A percentile compares a stretch with the other conserved stretches of the same genome.
These are phyloP conservation scores for Thysanoteuthis rhombus DNA, from an alignment of 2,888 invertebrate species.

Conservation along the genomic window DNA sequence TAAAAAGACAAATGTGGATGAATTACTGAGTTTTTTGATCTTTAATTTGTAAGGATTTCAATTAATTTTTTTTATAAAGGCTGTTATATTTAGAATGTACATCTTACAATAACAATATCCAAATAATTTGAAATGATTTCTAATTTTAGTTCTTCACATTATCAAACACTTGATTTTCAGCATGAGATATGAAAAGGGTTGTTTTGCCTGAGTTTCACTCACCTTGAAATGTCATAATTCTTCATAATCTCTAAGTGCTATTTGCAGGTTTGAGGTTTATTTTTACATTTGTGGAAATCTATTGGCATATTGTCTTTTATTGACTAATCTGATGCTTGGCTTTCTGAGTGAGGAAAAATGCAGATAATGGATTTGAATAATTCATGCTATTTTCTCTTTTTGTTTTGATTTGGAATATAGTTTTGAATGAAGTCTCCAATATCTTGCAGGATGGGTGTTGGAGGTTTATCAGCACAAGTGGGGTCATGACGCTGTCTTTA, in stretches of 20 bases:
- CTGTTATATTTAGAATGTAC: neutral
- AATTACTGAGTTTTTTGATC: neutral
- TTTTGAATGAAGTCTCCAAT: neutral
- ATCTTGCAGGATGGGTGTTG: neutral
- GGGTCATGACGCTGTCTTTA: neutral
- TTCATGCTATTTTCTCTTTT: neutral
- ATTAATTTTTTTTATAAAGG: neutral
- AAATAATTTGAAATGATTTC: neutral
- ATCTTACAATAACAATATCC: neutral
- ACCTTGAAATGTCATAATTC: neutral
- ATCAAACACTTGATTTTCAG: neutral
- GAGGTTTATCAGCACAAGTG: neutral
- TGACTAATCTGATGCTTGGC: neutral
- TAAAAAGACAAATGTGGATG: neutral
- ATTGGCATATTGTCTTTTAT: neutral
- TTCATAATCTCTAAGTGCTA: neutral
- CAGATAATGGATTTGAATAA: neutral
- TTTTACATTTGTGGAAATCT: neutral
- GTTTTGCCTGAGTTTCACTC: neutral
- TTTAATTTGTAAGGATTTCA: no score
- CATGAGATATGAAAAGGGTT: no score
- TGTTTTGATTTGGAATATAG: neutral
- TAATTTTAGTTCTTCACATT: neutral
- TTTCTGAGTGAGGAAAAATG: neutral
- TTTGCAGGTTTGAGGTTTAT: neutral